Base-by-base conservation (phyloP, 2,797 vertebrate species). In the Darevskia mixta region DNA sequence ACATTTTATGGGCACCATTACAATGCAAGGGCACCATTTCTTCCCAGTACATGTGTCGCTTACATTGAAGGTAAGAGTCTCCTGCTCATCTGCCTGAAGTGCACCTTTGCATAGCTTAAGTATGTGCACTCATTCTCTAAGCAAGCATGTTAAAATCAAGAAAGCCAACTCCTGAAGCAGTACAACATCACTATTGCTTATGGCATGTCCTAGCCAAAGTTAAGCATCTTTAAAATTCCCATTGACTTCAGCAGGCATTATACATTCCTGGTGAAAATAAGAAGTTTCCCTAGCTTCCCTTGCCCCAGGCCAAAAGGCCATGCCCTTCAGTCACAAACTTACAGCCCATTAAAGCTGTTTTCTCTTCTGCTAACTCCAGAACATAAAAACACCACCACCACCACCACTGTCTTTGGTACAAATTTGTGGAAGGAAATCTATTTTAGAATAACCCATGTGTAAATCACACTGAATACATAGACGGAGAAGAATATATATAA, bases 81-180 rank as follows among this genome's bases (percentile, higher is more conserved):
- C 55, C 45, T 32, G 35, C 35, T 32, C 73, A 17, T 32, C 29
- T 72, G 49, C 9, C 9, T 80, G 15, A 87, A 87, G 2, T 25
- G 18, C 5, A 61, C 17, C 3, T 43, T 80, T 80, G 64, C 25
- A 6, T 73, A 45, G 10, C 11, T 55, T 23, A 67, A 71, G 11
- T 9, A 75, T 35, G 5, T 55, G 23, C 15, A 45, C 18, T 2
- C 20, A 18, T 66, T 66, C 11, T 11, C 38, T n/a, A 61, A 45
- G 49, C 49, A 55, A 55, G 49, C 49, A 55, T 75, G n/a, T 75
- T 58, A 17, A 17, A 58, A 35, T 55, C 15, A 23, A 13, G 2
- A 41, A n/a, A 81, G 8, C 69, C 45, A 87, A 87, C 49, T 64
- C 27, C 23, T 80, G 69, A 72, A 87, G 69, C 25, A 55, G 45